Base-by-base conservation (phyloP, 2,113 vertebrate genomes). In the Aptenodytes forsteri region DNA sequence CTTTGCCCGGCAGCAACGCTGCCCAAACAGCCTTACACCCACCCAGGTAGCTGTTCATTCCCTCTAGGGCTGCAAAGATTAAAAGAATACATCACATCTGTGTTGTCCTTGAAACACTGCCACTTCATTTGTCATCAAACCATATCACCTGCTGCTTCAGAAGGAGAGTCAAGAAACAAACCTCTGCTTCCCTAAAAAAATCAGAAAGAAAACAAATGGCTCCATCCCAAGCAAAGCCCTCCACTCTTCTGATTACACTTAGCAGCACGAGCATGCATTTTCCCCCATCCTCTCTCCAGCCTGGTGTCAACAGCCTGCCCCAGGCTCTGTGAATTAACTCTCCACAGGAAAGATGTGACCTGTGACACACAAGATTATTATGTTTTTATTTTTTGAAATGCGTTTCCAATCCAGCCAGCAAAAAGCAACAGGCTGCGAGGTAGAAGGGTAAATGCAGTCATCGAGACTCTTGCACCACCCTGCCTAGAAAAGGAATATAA, bases 1-100 rank as follows among this genome's bases (percentile, higher is more conserved):
- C 25, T 49, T 20, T 56, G 38, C 36, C 8, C 2, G 0, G 29
- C 32, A 17, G 11, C 42, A 46, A 5, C 0, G 0, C 32, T 42
- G n/a, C 14, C 47, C 59, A 46, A 32, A 4, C 59, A 84, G 65
- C 55, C 46, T 46, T 34, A 46, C 55, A 71, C 18, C 16, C 56
- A 50, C 23, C 7, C 21, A 29, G 25, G 20, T 11, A 59, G 61
- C 36, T 61, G 18, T 10, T 62, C 20, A 16, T 46, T 40, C 61
- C 64, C 49, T 58, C 58, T 9, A 70, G 42, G 50, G 14, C 79
- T 46, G 23, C 32, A 32, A 30, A 72, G 61, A 62, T 49, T 69
- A n/a, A 44, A 89, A 59, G 13, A 82, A 84, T 5, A 21, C 34
- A 62, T 78, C 49, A 26, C n/a, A 55, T 72, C 29, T 44, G 29